Evolutionary conservation across 2,113 vertebrate genomes (phyloP).

Genomic region (Grallaria varia): DNA sequence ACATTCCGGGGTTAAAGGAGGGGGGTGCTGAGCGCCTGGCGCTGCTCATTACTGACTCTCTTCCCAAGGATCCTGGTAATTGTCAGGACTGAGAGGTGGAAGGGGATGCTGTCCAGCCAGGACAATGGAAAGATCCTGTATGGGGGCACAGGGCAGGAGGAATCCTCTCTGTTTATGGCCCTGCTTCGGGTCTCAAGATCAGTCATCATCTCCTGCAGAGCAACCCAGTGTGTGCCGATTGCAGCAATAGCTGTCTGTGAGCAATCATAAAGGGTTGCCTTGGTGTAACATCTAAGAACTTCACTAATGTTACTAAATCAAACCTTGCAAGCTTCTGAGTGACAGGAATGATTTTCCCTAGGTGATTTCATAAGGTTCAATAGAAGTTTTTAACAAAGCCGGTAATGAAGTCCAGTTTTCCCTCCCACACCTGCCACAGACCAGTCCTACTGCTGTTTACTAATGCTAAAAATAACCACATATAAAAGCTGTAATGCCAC

Average conservation of each 20-base stretch:
- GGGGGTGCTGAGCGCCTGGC: background rate
- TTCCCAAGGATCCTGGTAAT: accelerated
- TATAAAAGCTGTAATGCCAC: background rate
- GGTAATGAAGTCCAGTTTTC: background rate
- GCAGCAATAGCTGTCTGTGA: background rate
- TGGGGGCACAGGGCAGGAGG: background rate
- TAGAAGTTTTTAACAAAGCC: background rate
- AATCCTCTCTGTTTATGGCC: background rate
- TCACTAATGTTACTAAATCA: background rate
- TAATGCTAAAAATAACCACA: constrained; percentile 6
- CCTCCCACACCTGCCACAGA: background rate
- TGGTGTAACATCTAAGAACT: background rate
- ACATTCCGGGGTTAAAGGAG: accelerated
- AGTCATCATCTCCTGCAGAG: background rate
- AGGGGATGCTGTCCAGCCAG: background rate
- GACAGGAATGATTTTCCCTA: background rate
- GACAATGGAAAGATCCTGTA: background rate
- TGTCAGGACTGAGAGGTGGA: background rate
- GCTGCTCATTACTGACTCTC: accelerated
- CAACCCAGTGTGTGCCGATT: accelerated
- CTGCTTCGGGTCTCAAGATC: no score
- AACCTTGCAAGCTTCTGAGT: background rate
- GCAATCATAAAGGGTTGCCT: accelerated
- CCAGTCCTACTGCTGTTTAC: background rate
- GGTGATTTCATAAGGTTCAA: background rate